These are phyloP conservation scores for Autographa gamma DNA, from an alignment of 2,888 invertebrate species.

Conservation along the genomic window DNA sequence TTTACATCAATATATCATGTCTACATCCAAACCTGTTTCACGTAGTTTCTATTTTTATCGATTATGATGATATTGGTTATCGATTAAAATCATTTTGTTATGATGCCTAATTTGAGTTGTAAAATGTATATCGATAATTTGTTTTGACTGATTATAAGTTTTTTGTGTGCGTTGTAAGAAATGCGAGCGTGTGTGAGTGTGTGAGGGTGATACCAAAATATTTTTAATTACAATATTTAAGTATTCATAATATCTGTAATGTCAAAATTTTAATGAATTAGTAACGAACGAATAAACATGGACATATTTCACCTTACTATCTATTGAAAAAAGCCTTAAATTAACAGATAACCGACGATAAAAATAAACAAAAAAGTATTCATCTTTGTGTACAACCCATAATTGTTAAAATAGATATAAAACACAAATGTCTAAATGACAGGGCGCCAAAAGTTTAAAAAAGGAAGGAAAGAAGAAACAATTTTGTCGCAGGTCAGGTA, in stretches of 20 bases:
- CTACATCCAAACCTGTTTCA: constrained; percentile 44
- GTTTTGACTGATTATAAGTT: constrained; percentile 44
- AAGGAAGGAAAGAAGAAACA: constrained; percentile 56
- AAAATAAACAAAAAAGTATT: neutral
- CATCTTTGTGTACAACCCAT: constrained; percentile 6
- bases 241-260: too few species aligned
- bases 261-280: too few species aligned
- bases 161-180: constrained; percentile 2
- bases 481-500: constrained; percentile 77
- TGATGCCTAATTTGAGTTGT: constrained; percentile 30
- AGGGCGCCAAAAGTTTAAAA: constrained; percentile 57
- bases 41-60: constrained; percentile 43
- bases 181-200: constrained; percentile 4
- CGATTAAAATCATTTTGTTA: constrained; percentile 25
- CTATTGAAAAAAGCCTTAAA: too few species aligned
- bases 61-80: constrained; percentile 25
- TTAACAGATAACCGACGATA: neutral
- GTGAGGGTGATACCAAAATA: constrained; percentile 15
- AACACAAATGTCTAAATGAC: constrained; percentile 60
- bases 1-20: constrained; percentile 53
- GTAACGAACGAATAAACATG: too few species aligned
- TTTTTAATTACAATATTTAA: constrained; percentile 14
- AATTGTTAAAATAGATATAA: constrained; percentile 34
- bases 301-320: too few species aligned
- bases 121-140: constrained; percentile 19